Base-by-base conservation (phyloP, 2,113 vertebrate genomes). In the Salvelinus alpinus region DNA sequence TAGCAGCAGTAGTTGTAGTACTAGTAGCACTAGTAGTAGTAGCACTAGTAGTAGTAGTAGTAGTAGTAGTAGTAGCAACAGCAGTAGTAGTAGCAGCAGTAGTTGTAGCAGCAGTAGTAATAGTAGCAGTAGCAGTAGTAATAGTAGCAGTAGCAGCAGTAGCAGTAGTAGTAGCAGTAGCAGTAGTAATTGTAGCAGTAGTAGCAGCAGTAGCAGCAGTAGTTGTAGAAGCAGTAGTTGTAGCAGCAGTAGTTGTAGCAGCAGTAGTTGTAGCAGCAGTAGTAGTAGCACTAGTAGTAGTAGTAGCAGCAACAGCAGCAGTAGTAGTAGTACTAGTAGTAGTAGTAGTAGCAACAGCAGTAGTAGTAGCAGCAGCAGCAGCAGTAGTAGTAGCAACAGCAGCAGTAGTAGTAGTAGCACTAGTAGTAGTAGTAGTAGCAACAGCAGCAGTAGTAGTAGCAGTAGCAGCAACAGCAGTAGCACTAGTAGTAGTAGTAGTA, bases 361-460 rank as follows among this genome's bases (percentile, higher is more conserved):
- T 1, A 31, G 4, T 31, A 5, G 29, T 5, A 1, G 29, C 0
- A 31, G 5, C 0, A 1, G 31, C 1, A 31, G 1, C 5, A 5
- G 1, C 0, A 31, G 31, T 5, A 7, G 1, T 0, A 7, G 34
- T 0, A 34, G 6, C 1, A 34, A 1, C 0, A 34, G 34, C 0
- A 34, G 34, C 0, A 7, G 6, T 0, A 34, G 1, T 0, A 34
- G 34, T 7, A 34, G 34, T 34, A 29, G 29, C 0, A 29, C 4
- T 4, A 0, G 29, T 0, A 4, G 0, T 4, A 29, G 0, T 0
- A 4, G 29, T 4, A 29, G 4, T 5, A 29, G 29, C 1, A 0
- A 4, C 4, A 29, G 29, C 0, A 29, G 29, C 0, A 4, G 4
- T 1, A 29, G 0, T 4, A 4, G 0, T 0, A 4, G 29, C 0